Conservation (phyloP, 64 coral and sea anemone species). For the Stichodactyla mertensii region DNA sequence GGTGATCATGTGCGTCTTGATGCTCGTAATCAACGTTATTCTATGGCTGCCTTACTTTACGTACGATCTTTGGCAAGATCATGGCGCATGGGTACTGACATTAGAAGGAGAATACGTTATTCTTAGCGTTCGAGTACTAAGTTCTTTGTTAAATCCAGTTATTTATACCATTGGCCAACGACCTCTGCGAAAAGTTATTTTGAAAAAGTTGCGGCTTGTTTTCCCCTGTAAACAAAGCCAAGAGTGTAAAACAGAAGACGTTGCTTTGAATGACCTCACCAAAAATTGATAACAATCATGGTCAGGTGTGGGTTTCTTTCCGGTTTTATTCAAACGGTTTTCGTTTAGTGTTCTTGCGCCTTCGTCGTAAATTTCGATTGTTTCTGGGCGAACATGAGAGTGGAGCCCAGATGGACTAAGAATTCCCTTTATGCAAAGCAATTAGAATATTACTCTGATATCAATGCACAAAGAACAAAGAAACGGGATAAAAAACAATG, state of each 20-base stretch:
- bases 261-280: background rate
- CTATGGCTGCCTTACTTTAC: conserved; percentile 55
- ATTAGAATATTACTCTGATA: too few relatives aligned
- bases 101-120: conserved; percentile 21
- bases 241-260: conserved; percentile 12
- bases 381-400: background rate
- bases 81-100: background rate
- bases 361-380: too few relatives aligned
- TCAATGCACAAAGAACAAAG: too few relatives aligned
- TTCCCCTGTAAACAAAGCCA: background rate
- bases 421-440: too few relatives aligned
- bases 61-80: conserved; percentile 15
- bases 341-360: background rate
- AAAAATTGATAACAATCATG: background rate
- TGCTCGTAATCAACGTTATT: conserved; percentile 22
- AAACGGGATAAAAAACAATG: too few relatives aligned
- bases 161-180: conserved; percentile 14
- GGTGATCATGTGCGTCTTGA: conserved; percentile 34
- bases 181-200: background rate
- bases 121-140: conserved; percentile 10
- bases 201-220: conserved; percentile 2
- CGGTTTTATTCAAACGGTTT: background rate
- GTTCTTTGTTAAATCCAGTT: conserved; percentile 10
- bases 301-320: background rate
- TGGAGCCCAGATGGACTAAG: background rate